Conservation (phyloP, 2,888 invertebrate species). For the Thecophora atra region DNA sequence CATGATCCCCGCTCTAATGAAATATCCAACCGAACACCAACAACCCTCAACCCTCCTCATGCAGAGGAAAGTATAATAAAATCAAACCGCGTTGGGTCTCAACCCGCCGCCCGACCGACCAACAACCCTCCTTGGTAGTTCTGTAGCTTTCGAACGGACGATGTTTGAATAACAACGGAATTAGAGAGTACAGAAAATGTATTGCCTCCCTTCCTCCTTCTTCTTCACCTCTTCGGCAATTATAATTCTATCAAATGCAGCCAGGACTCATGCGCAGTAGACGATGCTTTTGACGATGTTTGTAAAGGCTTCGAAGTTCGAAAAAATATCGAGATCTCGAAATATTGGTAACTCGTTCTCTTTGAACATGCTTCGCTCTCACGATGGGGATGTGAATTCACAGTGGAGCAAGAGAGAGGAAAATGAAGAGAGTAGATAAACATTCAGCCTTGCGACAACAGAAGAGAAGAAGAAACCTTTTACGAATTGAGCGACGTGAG, state of each 20-base stretch:
- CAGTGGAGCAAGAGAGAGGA: neutral
- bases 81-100: neutral
- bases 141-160: neutral
- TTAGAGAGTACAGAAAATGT: neutral
- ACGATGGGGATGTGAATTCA: neutral
- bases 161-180: neutral
- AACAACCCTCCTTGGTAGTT: neutral
- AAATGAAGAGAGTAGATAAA: neutral
- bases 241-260: neutral
- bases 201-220: neutral
- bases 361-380: neutral
- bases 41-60: slow-evolving; percentile 8
- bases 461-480: no score
- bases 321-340: slow-evolving; percentile 8
- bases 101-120: neutral
- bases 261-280: slow-evolving; percentile 13
- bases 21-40: neutral
- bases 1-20: slow-evolving; percentile 18
- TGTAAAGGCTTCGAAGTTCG: slow-evolving; percentile 5
- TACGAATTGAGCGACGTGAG: no score
- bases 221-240: neutral
- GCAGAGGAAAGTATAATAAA: neutral
- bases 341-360: neutral
- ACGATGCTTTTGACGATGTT: neutral
- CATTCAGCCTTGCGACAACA: no score